Conservation (phyloP, 2,113 vertebrate genomes). For the Cricetomys ansorgei region DNA sequence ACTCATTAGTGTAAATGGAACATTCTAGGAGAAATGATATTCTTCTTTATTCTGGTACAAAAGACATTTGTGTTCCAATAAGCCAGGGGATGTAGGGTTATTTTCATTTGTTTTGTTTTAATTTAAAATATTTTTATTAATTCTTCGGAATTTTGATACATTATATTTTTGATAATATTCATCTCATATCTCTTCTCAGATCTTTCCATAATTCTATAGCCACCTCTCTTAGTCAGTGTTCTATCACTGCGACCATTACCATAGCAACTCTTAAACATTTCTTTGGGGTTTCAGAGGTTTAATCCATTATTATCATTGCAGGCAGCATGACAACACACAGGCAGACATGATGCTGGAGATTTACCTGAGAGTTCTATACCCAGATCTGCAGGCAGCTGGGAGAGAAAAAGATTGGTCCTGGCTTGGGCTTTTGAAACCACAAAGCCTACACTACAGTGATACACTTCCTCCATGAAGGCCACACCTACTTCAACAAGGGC, state of each 20-base stretch:
- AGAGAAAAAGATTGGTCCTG: background rate
- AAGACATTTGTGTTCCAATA: background rate
- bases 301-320: background rate
- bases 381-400: background rate
- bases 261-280: background rate
- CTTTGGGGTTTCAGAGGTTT: background rate
- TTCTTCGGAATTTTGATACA: background rate
- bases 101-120: background rate
- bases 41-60: background rate
- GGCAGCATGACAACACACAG: background rate
- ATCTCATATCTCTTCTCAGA: background rate
- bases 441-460: background rate
- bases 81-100: background rate
- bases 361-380: background rate
- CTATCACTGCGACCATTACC: too few relatives aligned
- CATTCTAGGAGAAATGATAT: background rate
- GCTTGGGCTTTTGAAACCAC: background rate
- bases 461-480: too few relatives aligned
- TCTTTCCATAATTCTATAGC: background rate
- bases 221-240: background rate
- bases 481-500: background rate
- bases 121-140: background rate
- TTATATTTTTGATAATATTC: background rate
- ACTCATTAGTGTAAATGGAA: background rate
- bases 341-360: background rate